These are phyloP conservation scores for Penaeus indicus DNA, from an alignment of 1,140 invertebrate species.

Conservation along the genomic window DNA sequence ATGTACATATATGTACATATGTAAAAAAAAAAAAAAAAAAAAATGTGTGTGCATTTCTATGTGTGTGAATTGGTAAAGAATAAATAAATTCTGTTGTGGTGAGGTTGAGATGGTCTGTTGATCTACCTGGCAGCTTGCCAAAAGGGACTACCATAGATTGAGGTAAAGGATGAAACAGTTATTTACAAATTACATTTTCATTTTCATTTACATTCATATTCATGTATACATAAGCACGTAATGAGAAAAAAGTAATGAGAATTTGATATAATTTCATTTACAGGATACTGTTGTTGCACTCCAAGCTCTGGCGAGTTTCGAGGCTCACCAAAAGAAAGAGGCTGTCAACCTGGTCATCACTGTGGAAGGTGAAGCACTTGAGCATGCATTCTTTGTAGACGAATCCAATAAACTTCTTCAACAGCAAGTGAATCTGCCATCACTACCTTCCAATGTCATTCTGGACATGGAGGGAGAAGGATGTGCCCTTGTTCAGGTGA, in stretches of 20 bases:
- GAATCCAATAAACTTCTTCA: slow-evolving; percentile 61
- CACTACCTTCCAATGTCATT: slow-evolving; percentile 47
- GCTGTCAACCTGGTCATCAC: slow-evolving; percentile 81
- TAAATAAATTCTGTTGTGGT: no score
- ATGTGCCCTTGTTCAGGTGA: slow-evolving; percentile 65
- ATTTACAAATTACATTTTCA: no score
- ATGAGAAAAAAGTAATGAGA: not conserved
- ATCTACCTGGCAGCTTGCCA: no score
- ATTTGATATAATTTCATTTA: not conserved
- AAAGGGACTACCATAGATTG: no score
- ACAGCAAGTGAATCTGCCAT: slow-evolving; percentile 37
- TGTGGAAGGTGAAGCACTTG: slow-evolving; percentile 74
- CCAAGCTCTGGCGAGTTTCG: slow-evolving; percentile 61
- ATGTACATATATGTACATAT: no score
- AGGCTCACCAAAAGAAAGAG: slow-evolving; percentile 70
- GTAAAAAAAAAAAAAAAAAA: no score
- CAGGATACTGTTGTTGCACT: slow-evolving; percentile 64
- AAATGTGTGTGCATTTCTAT: no score
- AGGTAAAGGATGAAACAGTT: no score
- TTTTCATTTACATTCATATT: no score
- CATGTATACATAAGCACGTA: no score
- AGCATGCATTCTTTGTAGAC: slow-evolving; percentile 82
- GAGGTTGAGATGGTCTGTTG: no score
- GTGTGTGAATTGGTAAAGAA: no score
- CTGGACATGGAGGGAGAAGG: slow-evolving; percentile 57